Evolutionary conservation across 2,797 vertebrate species (phyloP).

Genomic region (Protonibea diacanthus): DNA sequence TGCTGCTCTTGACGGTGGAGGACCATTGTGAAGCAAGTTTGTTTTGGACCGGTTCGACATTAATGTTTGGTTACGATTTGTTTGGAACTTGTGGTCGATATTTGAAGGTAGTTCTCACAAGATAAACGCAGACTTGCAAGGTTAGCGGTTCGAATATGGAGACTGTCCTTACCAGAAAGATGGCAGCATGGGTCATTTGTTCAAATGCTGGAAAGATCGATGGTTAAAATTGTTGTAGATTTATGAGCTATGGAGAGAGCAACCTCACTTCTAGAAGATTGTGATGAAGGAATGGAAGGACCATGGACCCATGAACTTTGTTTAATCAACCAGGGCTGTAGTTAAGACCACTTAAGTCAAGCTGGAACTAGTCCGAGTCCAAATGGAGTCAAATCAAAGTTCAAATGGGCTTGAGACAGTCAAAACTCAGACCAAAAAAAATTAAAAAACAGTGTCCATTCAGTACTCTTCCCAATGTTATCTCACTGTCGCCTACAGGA

Average conservation of each 20-base stretch:
- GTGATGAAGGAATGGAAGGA: not conserved
- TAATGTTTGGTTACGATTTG: slow-evolving; percentile 34
- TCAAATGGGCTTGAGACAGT: not conserved
- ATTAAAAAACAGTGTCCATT: not conserved
- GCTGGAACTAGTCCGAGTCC: not conserved
- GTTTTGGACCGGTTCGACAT: slow-evolving; percentile 36
- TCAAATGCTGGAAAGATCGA: slow-evolving; percentile 8
- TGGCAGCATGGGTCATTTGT: not conserved
- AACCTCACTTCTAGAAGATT: not conserved
- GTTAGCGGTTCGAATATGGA: not conserved
- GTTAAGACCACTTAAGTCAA: not conserved
- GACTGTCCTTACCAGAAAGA: not conserved
- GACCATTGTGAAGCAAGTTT: slow-evolving; percentile 32
- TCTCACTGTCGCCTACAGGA: not conserved
- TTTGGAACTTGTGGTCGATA: slow-evolving; percentile 44
- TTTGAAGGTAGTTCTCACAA: slow-evolving; percentile 47
- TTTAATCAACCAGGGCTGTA: not conserved
- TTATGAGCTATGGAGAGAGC: not conserved
- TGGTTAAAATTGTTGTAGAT: not conserved
- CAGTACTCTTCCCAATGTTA: not conserved
- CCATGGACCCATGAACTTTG: not conserved
- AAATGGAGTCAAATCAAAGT: not conserved
- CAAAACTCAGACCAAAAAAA: no score
- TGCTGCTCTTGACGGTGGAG: slow-evolving; percentile 32
- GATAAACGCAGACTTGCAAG: slow-evolving; percentile 30